phyloP scores from a whole-genome alignment of 2,888 invertebrate species.

The Lucinisca nassula region DNA sequence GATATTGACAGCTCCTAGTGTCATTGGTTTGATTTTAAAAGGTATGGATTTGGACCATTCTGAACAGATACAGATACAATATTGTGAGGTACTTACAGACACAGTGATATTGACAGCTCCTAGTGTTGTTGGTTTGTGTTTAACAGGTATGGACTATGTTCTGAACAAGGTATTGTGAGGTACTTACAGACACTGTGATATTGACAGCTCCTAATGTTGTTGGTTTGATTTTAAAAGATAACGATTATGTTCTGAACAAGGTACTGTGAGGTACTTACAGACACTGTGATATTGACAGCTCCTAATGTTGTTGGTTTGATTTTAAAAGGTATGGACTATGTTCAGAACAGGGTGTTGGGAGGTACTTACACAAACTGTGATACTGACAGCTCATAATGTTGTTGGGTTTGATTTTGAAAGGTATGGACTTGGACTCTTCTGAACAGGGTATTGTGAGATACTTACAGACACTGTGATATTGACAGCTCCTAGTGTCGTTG shows the following conservation, averaged over 20 bases:
- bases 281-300: constrained; percentile 88
- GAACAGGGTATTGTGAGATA: constrained; percentile 27
- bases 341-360: too few relatives aligned
- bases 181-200: constrained; percentile 86
- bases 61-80: constrained; percentile 77
- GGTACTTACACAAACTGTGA: too few relatives aligned
- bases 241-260: constrained; percentile 72
- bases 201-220: constrained; percentile 88
- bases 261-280: constrained; percentile 70
- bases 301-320: constrained; percentile 87
- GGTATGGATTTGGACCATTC: constrained; percentile 76
- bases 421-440: constrained; percentile 75
- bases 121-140: constrained; percentile 83
- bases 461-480: constrained; percentile 88
- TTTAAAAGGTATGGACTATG: constrained; percentile 75
- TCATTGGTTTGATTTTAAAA: constrained; percentile 79
- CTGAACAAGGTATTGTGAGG: too few relatives aligned
- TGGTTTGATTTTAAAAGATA: constrained; percentile 81
- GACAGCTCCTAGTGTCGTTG: constrained; percentile 88
- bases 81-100: constrained; percentile 74
- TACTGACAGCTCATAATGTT: too few relatives aligned
- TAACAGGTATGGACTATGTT: too few relatives aligned
- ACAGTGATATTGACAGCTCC: constrained; percentile 89
- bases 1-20: constrained; percentile 89
- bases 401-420: constrained; percentile 81